Evolutionary conservation across 1,140 invertebrate genomes (phyloP), one percentile per base, ranked within the genome.

Genomic region (Pogonognathellus flavescens): DNA sequence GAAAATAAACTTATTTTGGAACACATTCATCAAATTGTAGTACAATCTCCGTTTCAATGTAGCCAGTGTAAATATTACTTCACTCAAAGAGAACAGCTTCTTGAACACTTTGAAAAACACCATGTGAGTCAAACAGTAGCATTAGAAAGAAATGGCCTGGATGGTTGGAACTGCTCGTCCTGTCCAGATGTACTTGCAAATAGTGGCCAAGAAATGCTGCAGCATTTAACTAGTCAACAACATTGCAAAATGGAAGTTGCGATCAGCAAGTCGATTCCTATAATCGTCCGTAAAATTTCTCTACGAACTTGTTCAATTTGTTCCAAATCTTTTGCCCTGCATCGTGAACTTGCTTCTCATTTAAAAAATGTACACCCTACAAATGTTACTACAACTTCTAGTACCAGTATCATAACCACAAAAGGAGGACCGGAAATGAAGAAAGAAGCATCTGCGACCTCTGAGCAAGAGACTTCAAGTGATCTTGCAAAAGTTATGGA

Each of bases 1-100:
- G 82, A 86, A 70, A 80, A 60, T n/a, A 52, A 22, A 14, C 60
- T 86, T n/a, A 86, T 86, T 25, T 62, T 86, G 85, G 82, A 86
- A 8, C 50, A 86, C 18, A 86, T 86, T 59, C 82, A 83, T 55
- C 31, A 80, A 41, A 86, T 86, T 25, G 72, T 80, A 13, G 8
- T 52, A n/a, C 82, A 76, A 16, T 52, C 49, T 2, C 85, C 85
- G 8, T 86, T 76, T 80, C 85, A 86, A 55, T 86, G 85, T 31
- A 57, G 53, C 16, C 70, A 70, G 16, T 86, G 85, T 82, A 83
- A 62, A 53, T 86, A 84, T 66, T 86, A 86, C 22, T 86, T 86
- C 41, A 84, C 66, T 11, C 85, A 84, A 80, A 49, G 57, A 50
- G 57, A 80, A 18, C 70, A 80, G 59, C 22, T 86, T 8, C 8